A percentile compares a stretch with the other conserved stretches of the same genome.
Evolutionary conservation across 2,797 vertebrate species (phyloP).

Genomic region (Brachyrhaphis roseni): DNA sequence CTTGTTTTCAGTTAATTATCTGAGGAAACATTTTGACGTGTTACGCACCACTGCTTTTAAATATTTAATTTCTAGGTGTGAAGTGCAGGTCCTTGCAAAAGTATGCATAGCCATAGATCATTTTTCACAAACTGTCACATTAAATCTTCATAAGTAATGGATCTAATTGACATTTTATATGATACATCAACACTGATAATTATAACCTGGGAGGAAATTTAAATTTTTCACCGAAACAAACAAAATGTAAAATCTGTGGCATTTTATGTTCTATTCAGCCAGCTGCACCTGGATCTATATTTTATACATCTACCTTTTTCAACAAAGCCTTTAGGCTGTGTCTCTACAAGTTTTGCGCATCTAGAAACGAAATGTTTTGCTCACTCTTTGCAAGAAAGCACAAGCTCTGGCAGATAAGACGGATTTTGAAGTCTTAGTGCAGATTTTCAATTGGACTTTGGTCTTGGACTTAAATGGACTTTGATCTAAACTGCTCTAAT

Average conservation of each 20-base stretch:
- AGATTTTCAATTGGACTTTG: not conserved
- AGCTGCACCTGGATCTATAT: not conserved
- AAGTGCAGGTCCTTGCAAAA: too few species aligned
- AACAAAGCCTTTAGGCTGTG: not conserved
- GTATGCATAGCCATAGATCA: not conserved
- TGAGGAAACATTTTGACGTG: not conserved
- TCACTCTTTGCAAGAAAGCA: not conserved
- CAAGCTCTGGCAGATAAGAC: not conserved
- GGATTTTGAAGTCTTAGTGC: not conserved
- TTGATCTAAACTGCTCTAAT: not conserved
- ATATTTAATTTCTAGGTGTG: not conserved
- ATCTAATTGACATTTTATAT: not conserved
- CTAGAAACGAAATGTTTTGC: not conserved
- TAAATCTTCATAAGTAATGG: not conserved
- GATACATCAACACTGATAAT: not conserved
- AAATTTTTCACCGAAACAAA: not conserved
- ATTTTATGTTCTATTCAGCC: not conserved
- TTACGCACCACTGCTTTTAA: not conserved
- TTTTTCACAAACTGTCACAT: not conserved
- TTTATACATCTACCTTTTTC: not conserved
- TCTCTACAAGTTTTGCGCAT: not conserved
- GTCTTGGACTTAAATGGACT: not conserved
- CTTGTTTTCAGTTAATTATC: not conserved
- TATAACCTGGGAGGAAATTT: not conserved
- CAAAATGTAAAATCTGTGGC: not conserved